phyloP scores from a whole-genome alignment of 2,888 invertebrate genomes.

The Dynastes tityus region DNA sequence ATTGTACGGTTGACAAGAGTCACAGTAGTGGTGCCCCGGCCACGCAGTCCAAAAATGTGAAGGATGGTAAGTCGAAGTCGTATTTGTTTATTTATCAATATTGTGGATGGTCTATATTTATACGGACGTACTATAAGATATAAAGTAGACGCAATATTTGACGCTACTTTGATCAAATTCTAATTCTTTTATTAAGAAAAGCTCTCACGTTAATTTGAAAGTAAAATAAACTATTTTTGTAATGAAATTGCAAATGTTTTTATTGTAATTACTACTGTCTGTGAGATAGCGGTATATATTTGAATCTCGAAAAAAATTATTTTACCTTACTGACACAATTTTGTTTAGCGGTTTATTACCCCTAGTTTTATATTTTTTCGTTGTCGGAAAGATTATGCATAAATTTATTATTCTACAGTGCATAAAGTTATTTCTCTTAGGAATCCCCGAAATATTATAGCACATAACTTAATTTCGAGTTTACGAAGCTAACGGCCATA shows the following conservation, averaged over 20 bases:
- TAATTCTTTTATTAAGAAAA: constrained; percentile 9
- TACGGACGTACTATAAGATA: constrained; percentile 8
- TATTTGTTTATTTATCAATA: constrained; percentile 51
- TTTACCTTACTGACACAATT: neutral
- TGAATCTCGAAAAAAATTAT: neutral
- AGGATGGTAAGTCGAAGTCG: constrained; percentile 78
- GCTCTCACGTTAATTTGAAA: constrained; percentile 16
- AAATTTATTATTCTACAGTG: no score
- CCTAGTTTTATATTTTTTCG: no score
- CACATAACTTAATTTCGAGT: no score
- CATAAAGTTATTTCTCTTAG: no score
- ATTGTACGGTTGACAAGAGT: constrained; percentile 84
- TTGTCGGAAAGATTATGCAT: no score
- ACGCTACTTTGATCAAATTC: neutral
- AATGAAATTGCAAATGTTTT: constrained; percentile 13
- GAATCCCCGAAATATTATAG: no score
- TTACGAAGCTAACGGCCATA: no score
- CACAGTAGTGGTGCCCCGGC: constrained; percentile 82
- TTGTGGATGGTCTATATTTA: constrained; percentile 41
- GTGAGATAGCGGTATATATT: neutral
- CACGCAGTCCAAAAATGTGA: constrained; percentile 81
- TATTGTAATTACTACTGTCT: neutral
- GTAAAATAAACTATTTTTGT: constrained; percentile 23
- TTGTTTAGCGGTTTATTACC: no score
- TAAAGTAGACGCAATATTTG: neutral